Percentiles rank a stretch among this genome's conserved stretches.
Conservation (phyloP, 1,140 invertebrate genomes). For the Euborellia annulipes region DNA sequence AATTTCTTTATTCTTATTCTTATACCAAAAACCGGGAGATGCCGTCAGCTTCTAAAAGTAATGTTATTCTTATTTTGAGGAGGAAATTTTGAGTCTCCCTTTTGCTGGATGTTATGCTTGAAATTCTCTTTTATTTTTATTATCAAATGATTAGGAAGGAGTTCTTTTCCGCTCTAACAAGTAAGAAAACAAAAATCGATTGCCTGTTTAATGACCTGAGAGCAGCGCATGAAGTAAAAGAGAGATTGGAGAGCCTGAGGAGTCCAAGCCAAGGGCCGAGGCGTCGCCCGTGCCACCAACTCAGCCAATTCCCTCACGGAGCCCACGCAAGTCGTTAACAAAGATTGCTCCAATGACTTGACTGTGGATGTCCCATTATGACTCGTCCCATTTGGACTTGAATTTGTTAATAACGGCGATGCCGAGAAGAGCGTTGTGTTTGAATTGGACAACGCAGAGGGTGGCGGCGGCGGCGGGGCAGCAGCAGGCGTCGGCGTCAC, state of each 20-base stretch:
- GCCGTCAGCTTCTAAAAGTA: no score
- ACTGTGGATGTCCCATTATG: conserved; percentile 24
- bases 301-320: conserved; percentile 60
- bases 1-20: no score
- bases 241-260: conserved; percentile 55
- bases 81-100: no score
- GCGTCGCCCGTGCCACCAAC: conserved; percentile 40
- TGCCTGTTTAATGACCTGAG: no score
- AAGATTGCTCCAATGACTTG: conserved; percentile 44
- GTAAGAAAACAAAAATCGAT: no score
- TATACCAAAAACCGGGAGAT: no score
- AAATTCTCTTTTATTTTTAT: no score
- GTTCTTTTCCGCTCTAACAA: no score
- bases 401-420: conserved; percentile 20
- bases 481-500: conserved; percentile 26
- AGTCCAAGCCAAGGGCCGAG: conserved; percentile 36
- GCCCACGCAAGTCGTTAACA: conserved; percentile 77
- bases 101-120: no score
- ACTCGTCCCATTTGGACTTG: no score
- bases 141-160: no score
- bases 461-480: conserved; percentile 19
- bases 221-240: conserved; percentile 84
- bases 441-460: background rate
- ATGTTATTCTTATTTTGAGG: no score
- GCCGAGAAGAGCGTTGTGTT: background rate